Percentiles rank a stretch among this genome's conserved stretches.
These are phyloP conservation scores for Paedocypris sp. DNA, from an alignment of 2,113 vertebrate genomes.

Conservation along the genomic window DNA sequence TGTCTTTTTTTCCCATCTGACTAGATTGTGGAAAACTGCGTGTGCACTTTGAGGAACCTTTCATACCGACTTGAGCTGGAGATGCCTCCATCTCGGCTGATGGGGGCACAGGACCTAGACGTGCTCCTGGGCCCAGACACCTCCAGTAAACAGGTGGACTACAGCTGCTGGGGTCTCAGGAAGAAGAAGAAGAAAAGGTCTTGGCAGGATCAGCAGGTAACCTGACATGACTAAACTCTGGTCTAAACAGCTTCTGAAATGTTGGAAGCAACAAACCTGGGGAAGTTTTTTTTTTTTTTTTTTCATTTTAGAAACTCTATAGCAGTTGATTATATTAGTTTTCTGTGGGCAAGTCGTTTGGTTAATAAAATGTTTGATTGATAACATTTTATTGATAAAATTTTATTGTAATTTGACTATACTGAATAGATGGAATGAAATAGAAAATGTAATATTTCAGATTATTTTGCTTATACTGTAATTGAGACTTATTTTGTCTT, in stretches of 20 bases:
- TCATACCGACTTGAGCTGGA: conserved; percentile 93
- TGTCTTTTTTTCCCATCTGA: background rate
- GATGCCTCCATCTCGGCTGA: conserved; percentile 86
- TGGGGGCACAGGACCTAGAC: conserved; percentile 82
- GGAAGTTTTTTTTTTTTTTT: no score
- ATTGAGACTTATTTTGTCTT: no score
- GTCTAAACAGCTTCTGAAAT: background rate
- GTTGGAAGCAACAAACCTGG: no score
- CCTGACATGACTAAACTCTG: background rate
- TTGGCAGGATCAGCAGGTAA: conserved; percentile 84
- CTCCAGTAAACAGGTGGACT: conserved; percentile 81
- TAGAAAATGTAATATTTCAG: no score
- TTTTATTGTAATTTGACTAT: no score
- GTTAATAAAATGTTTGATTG: no score
- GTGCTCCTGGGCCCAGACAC: conserved; percentile 82
- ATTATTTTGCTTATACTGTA: no score
- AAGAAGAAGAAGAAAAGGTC: conserved; percentile 85
- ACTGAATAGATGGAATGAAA: no score
- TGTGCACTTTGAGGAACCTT: conserved; percentile 92
- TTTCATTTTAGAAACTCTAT: no score
- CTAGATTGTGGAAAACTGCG: conserved; percentile 96
- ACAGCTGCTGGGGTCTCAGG: conserved; percentile 93
- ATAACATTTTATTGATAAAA: no score
- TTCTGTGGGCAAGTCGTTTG: no score
- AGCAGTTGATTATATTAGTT: no score